Evolutionary conservation across 1,140 invertebrate genomes (phyloP).

Genomic region (Hyposmocoma kahamanoa): DNA sequence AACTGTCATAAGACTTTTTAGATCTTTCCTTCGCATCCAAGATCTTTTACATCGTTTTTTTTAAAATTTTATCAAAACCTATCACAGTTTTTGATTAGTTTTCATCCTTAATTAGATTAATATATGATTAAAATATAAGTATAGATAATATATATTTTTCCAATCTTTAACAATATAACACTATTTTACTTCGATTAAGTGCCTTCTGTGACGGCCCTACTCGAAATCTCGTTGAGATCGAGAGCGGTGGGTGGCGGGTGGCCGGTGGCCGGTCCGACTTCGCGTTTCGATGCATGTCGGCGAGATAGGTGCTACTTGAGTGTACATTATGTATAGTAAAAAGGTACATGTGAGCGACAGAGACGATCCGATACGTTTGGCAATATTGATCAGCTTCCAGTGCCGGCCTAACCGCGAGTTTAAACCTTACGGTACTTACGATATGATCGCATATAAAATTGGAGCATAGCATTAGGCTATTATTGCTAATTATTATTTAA

Average conservation of each 20-base stretch:
- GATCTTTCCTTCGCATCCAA: slow-evolving; percentile 4
- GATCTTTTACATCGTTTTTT: slow-evolving; percentile 43
- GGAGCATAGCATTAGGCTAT: slow-evolving; percentile 66
- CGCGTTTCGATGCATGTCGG: not conserved
- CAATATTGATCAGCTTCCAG: slow-evolving; percentile 37
- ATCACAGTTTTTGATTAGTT: slow-evolving; percentile 74
- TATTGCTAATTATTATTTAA: slow-evolving; percentile 71
- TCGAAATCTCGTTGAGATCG: too few relatives aligned
- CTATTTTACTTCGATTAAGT: slow-evolving; percentile 56
- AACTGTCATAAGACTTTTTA: too few relatives aligned
- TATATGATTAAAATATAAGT: slow-evolving; percentile 73
- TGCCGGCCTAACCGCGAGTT: slow-evolving; percentile 11
- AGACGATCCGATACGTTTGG: slow-evolving; percentile 42
- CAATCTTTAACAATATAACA: slow-evolving; percentile 71
- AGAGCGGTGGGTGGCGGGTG: not conserved
- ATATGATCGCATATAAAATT: slow-evolving; percentile 58
- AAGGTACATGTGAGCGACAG: slow-evolving; percentile 24
- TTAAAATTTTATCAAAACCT: slow-evolving; percentile 74
- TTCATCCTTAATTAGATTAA: slow-evolving; percentile 70
- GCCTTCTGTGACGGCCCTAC: slow-evolving; percentile 19
- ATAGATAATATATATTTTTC: slow-evolving; percentile 73
- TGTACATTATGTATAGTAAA: too few relatives aligned
- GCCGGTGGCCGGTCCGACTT: slow-evolving; percentile 7
- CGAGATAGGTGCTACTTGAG: too few relatives aligned
- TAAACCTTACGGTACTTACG: slow-evolving; percentile 30